Base-by-base conservation (phyloP, 2,797 vertebrate genomes). In the Pagetopsis macropterus region DNA sequence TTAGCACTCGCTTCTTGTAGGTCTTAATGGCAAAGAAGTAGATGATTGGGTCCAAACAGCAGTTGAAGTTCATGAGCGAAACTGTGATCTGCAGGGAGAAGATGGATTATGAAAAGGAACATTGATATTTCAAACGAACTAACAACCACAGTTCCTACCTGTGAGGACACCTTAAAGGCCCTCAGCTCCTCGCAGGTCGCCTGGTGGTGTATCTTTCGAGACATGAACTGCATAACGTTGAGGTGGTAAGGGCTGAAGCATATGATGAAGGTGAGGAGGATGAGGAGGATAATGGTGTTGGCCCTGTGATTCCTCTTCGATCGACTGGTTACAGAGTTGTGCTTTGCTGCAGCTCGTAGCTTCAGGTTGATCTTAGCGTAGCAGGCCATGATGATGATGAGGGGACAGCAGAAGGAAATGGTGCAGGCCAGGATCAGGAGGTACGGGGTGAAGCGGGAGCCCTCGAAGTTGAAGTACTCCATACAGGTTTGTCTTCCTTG, bases 211-310 rank as follows among this genome's bases (percentile, higher is more conserved):
- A 94, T 83, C 79, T 90, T 93, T 23, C 93, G 92, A 43, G 89
- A 79, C 94, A 94, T 93, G 76, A 96, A 96, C 92, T 96, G 95
- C 64, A 95, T 91, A 0, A 96, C 65, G 49, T 94, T 95, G 84
- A 96, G 46, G 73, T 96, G 96, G 84, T 95, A 96, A 6, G 96
- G 96, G 72, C 94, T 92, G 91, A 96, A 96, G 83, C 95, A 96
- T 50, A 93, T 3, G 13, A 95, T 50, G 15, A 96, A 94, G 0
- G 94, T 94, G 57, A 94, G 76, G 54, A 95, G 90, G 79, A 95
- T 94, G 67, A 95, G 90, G 56, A 93, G 92, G 65, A 95, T 95
- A 31, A 96, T 92, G 0, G 88, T 92, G 87, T 95, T 94, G 72
- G 95, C 95, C 45, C 91, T 90, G 46, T 77, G 91, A 61, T 90